These are phyloP conservation scores for Campylomormyrus numenius DNA, from an alignment of 2,113 vertebrate species.

Conservation along the genomic window DNA sequence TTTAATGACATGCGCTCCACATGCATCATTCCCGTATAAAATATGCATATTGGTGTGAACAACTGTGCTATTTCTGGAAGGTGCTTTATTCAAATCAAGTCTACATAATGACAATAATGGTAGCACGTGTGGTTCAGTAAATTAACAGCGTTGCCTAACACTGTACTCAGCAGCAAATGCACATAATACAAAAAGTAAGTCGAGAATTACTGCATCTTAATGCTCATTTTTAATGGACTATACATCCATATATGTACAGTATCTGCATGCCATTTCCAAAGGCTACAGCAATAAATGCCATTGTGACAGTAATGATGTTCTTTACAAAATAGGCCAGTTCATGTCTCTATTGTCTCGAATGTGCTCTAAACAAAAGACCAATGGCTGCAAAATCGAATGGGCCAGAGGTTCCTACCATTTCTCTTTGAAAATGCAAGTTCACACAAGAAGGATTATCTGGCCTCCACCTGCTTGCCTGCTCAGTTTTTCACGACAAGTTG, in stretches of 20 bases:
- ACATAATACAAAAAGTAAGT: not conserved
- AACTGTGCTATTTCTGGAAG: conserved; percentile 3
- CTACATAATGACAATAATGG: not conserved
- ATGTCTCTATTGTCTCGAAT: not conserved
- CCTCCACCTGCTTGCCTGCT: not conserved
- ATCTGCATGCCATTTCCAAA: not conserved
- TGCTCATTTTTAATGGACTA: not conserved
- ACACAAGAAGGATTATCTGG: not conserved
- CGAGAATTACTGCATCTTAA: not conserved
- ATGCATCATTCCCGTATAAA: not conserved
- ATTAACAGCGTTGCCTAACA: not conserved
- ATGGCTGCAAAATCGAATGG: not conserved
- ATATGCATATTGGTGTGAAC: not conserved
- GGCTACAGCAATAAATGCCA: not conserved
- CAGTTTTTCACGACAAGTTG: not conserved
- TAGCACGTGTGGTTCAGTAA: not conserved
- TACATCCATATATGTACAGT: not conserved
- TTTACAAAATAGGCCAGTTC: not conserved
- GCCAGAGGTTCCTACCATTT: not conserved
- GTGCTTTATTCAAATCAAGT: not conserved
- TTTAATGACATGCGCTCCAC: not conserved
- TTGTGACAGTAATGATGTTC: not conserved
- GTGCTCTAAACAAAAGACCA: not conserved
- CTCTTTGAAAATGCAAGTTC: not conserved
- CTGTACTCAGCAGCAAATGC: not conserved